Evolutionary conservation across 2,888 invertebrate species (phyloP).

Genomic region (Drosophila mettleri): DNA sequence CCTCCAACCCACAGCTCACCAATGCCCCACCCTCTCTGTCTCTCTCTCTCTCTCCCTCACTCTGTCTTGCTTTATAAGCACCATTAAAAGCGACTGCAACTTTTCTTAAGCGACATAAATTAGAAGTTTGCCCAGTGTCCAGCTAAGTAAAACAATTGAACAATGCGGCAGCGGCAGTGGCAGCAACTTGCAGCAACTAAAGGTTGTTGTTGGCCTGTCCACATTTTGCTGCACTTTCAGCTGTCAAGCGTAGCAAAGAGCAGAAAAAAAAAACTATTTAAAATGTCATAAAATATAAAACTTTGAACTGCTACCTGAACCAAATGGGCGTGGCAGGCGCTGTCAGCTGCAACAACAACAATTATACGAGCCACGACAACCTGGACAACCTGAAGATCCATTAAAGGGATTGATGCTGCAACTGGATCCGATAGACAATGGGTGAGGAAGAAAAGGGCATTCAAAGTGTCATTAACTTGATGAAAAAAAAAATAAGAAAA

Average conservation of each 20-base stretch:
- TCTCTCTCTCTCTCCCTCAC: too few relatives aligned
- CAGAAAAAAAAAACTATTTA: constrained; percentile 36
- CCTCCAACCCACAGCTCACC: not conserved
- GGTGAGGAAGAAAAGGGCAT: not conserved
- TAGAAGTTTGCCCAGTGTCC: constrained; percentile 51
- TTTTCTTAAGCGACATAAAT: constrained; percentile 65
- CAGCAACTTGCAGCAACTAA: constrained; percentile 15
- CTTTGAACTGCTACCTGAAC: constrained; percentile 36
- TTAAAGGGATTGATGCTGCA: constrained; percentile 61
- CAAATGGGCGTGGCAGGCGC: constrained; percentile 39
- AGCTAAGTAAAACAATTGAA: constrained; percentile 37
- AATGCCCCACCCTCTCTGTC: too few relatives aligned
- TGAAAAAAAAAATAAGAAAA: not conserved
- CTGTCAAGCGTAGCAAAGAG: constrained; percentile 42
- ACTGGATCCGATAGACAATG: constrained; percentile 39
- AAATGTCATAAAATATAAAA: constrained; percentile 54
- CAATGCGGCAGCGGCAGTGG: constrained; percentile 28
- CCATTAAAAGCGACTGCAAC: constrained; percentile 63
- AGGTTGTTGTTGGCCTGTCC: constrained; percentile 30
- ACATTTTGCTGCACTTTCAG: constrained; percentile 60
- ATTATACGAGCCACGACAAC: not conserved
- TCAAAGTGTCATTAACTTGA: constrained; percentile 12
- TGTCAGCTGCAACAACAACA: constrained; percentile 37
- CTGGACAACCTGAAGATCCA: constrained; percentile 37
- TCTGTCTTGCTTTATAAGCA: constrained; percentile 3